phyloP scores from a whole-genome alignment of 2,113 vertebrate genomes.

The Trematomus loennbergii region DNA sequence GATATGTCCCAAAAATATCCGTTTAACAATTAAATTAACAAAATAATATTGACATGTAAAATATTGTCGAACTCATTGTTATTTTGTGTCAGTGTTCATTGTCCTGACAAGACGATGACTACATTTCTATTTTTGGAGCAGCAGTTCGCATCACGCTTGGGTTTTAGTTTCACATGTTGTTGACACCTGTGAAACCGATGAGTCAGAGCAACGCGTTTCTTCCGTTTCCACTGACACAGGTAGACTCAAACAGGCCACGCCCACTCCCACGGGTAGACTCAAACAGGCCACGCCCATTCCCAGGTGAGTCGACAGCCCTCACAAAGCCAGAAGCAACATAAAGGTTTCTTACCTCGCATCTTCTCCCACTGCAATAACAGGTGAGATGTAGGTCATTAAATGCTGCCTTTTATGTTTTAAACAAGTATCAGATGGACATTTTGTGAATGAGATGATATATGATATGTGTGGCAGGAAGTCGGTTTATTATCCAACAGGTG shows the following conservation, averaged over 20 bases:
- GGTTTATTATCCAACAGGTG: not conserved
- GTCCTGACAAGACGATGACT: not conserved
- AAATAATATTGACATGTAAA: not conserved
- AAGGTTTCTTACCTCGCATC: not conserved
- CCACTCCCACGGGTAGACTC: slow-evolving; percentile 26
- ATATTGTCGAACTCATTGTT: too few species aligned
- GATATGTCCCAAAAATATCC: not conserved
- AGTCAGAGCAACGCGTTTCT: not conserved
- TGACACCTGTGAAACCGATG: slow-evolving; percentile 39
- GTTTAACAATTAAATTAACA: not conserved
- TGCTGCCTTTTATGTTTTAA: not conserved
- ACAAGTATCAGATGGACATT: not conserved
- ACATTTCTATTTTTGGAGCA: slow-evolving; percentile 16
- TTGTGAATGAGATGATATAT: not conserved
- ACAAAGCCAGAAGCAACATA: slow-evolving; percentile 7
- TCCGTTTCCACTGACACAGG: slow-evolving; percentile 27
- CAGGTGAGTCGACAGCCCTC: slow-evolving; percentile 45
- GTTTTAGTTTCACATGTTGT: not conserved
- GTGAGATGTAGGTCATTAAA: slow-evolving; percentile 1
- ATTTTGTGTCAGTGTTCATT: not conserved
- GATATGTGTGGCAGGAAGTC: not conserved
- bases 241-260: slow-evolving; percentile 21
- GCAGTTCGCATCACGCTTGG: not conserved
- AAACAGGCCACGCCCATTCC: slow-evolving; percentile 33
- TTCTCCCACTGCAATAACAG: slow-evolving; percentile 2